A percentile compares a stretch with the other conserved stretches of the same genome.
These are phyloP conservation scores for Netelia virgata DNA, from an alignment of 2,888 invertebrate genomes.

Conservation along the genomic window DNA sequence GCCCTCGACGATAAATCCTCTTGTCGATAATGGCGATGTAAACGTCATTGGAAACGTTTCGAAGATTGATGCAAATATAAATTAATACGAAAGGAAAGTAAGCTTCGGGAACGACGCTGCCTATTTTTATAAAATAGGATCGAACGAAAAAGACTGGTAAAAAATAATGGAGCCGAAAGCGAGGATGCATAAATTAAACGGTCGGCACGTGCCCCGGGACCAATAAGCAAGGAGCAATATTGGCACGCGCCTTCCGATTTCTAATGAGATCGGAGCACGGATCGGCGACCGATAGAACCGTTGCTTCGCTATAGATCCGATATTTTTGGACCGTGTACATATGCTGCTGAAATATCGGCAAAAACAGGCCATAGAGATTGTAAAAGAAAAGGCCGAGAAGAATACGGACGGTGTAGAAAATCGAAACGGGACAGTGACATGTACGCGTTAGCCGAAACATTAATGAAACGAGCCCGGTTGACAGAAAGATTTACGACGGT, in stretches of 20 bases:
- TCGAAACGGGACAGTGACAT: constrained; percentile 18
- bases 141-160: too few relatives aligned
- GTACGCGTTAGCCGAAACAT: constrained; percentile 47
- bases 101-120: too few relatives aligned
- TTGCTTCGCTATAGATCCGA: not conserved
- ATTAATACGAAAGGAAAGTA: too few relatives aligned
- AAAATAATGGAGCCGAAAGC: too few relatives aligned
- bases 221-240: constrained; percentile 1
- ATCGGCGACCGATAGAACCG: not conserved
- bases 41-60: too few relatives aligned
- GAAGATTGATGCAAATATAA: too few relatives aligned
- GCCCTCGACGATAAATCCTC: too few relatives aligned
- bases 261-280: constrained; percentile 16
- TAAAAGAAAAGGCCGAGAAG: not conserved
- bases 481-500: constrained; percentile 61
- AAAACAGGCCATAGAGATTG: constrained; percentile 26
- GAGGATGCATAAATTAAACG: not conserved
- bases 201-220: constrained; percentile 25
- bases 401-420: not conserved
- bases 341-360: constrained; percentile 2
- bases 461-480: constrained; percentile 60
- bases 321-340: constrained; percentile 4
- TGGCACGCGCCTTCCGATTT: constrained; percentile 17
- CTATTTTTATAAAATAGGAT: too few relatives aligned
- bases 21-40: too few relatives aligned